Conservation (phyloP, 1,140 invertebrate genomes). For the Panagrolaimus sp. region DNA sequence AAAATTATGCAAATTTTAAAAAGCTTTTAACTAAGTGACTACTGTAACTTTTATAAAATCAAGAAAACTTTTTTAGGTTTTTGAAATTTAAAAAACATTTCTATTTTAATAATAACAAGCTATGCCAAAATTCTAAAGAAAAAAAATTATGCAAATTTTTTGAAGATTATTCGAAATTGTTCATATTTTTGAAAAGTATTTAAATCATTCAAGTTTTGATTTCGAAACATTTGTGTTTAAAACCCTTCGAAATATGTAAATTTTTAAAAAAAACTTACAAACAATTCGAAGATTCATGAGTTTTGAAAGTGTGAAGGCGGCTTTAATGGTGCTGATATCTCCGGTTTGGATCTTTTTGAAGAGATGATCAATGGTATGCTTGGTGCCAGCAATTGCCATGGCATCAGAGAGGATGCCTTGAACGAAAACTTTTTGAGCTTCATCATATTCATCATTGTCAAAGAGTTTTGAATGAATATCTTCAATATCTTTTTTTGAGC, state of each 20-base stretch:
- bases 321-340: slow-evolving; percentile 23
- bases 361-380: slow-evolving; percentile 30
- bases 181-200: neutral
- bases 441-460: neutral
- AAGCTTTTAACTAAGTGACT: no score
- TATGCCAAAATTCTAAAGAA: neutral
- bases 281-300: slow-evolving; percentile 18
- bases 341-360: slow-evolving; percentile 20
- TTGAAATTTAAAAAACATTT: no score
- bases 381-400: slow-evolving; percentile 36
- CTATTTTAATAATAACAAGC: no score
- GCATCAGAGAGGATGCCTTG: slow-evolving; percentile 26
- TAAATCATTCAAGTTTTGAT: neutral
- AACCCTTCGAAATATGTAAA: neutral
- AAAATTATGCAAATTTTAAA: no score
- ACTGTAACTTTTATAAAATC: no score
- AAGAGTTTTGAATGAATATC: slow-evolving; percentile 21
- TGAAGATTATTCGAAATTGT: neutral
- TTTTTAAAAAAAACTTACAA: neutral
- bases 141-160: no score
- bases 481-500: slow-evolving; percentile 23
- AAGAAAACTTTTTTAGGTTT: no score
- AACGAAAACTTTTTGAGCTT: slow-evolving; percentile 15
- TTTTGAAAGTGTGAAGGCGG: slow-evolving; percentile 20
- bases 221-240: slow-evolving; percentile 10